These are phyloP conservation scores for Coryphaenoides rupestris DNA, from an alignment of 2,113 vertebrate species.

Conservation along the genomic window DNA sequence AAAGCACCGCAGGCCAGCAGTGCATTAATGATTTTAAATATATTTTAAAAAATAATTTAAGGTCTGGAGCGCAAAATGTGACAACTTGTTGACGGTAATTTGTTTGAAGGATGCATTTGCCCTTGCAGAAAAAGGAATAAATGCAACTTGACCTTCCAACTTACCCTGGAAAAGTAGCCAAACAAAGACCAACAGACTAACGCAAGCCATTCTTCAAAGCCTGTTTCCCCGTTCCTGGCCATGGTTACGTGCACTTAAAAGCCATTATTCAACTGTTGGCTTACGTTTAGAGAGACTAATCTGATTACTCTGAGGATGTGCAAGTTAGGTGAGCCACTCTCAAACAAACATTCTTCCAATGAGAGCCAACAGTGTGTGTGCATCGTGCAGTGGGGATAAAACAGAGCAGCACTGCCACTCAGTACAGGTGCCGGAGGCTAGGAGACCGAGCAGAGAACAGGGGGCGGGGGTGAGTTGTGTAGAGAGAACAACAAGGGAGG, in stretches of 20 bases:
- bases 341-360: slow-evolving; percentile 21
- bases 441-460: slow-evolving; percentile 9
- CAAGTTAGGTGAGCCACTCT: neutral
- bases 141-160: no score
- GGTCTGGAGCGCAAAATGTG: neutral
- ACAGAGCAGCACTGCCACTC: slow-evolving; percentile 39
- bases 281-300: neutral
- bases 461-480: slow-evolving; percentile 18
- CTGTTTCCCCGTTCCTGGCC: neutral
- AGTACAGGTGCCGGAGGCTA: slow-evolving; percentile 40
- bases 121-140: no score
- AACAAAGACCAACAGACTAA: neutral
- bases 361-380: slow-evolving; percentile 7
- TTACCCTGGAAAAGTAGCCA: neutral
- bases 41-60: neutral
- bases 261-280: neutral
- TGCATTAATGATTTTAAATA: neutral
- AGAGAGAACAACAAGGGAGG: slow-evolving; percentile 9
- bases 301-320: neutral
- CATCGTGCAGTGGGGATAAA: slow-evolving; percentile 31
- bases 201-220: neutral
- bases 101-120: slow-evolving; percentile 66
- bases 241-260: neutral
- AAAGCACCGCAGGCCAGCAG: neutral
- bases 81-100: slow-evolving; percentile 37